Conservation (phyloP, 2,113 vertebrate genomes). For the Paramisgurnus dabryanus region DNA sequence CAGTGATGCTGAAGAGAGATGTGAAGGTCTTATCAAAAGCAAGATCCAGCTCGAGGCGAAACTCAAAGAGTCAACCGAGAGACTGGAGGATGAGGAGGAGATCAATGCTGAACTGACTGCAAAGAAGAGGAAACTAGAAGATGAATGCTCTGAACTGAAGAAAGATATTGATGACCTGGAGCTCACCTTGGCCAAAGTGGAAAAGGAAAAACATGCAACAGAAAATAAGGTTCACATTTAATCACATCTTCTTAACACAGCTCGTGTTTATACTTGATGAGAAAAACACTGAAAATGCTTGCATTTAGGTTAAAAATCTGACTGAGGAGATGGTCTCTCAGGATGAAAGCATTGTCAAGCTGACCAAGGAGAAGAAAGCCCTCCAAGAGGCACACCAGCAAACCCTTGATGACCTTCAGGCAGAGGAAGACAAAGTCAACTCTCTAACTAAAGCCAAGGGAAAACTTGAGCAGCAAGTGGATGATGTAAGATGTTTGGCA, state of each 20-base stretch:
- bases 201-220: conserved; percentile 53
- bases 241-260: conserved; percentile 36
- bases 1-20: conserved; percentile 49
- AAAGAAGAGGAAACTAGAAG: neutral
- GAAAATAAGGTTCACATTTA: conserved; percentile 73
- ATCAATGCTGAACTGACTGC: neutral
- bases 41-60: conserved; percentile 62
- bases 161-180: conserved; percentile 46
- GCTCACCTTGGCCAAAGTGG: conserved; percentile 53
- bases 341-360: conserved; percentile 47
- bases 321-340: conserved; percentile 49
- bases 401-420: conserved; percentile 70
- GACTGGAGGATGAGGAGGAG: conserved; percentile 28
- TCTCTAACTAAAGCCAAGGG: no score
- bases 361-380: conserved; percentile 79
- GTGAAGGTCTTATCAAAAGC: conserved; percentile 51
- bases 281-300: neutral
- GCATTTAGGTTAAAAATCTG: conserved; percentile 44
- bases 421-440: conserved; percentile 75
- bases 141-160: neutral
- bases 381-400: conserved; percentile 60
- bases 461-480: no score
- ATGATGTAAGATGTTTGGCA: no score
- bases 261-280: neutral
- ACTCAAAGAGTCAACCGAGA: conserved; percentile 70